Conservation (phyloP, 2,888 invertebrate species). For the Nudaria mundana region DNA sequence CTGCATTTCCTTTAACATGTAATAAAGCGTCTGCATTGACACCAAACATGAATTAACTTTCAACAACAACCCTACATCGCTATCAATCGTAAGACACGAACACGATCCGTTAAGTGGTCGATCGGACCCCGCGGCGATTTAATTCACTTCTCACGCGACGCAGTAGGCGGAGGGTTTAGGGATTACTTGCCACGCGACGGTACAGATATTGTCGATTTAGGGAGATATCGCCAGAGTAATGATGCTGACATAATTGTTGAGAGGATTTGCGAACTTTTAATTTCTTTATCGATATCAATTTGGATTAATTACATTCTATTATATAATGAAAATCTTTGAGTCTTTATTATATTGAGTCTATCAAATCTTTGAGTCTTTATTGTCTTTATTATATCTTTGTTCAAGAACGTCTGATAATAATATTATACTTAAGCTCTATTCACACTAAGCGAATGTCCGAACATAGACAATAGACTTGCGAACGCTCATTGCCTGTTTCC, state of each 20-base stretch:
- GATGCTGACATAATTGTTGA: slow-evolving; percentile 53
- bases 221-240: slow-evolving; percentile 61
- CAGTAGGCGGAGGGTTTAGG: slow-evolving; percentile 62
- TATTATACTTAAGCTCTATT: too few relatives aligned
- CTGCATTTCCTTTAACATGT: slow-evolving; percentile 63
- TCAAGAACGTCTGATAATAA: too few relatives aligned
- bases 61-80: slow-evolving; percentile 61
- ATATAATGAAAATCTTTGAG: neutral
- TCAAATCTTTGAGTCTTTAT: too few relatives aligned
- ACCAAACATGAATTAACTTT: slow-evolving; percentile 78
- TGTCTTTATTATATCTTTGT: too few relatives aligned
- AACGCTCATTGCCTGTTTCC: too few relatives aligned
- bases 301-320: neutral
- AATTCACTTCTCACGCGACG: slow-evolving; percentile 77
- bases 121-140: slow-evolving; percentile 65
- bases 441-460: too few relatives aligned
- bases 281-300: slow-evolving; percentile 12
- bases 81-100: slow-evolving; percentile 72
- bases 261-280: slow-evolving; percentile 40
- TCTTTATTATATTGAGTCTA: too few relatives aligned
- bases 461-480: too few relatives aligned
- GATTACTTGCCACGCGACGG: slow-evolving; percentile 73
- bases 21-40: slow-evolving; percentile 70
- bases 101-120: slow-evolving; percentile 72
- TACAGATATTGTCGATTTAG: slow-evolving; percentile 77